phyloP scores from a whole-genome alignment of 2,888 invertebrate species.

The Cosmorhoe ocellata region DNA sequence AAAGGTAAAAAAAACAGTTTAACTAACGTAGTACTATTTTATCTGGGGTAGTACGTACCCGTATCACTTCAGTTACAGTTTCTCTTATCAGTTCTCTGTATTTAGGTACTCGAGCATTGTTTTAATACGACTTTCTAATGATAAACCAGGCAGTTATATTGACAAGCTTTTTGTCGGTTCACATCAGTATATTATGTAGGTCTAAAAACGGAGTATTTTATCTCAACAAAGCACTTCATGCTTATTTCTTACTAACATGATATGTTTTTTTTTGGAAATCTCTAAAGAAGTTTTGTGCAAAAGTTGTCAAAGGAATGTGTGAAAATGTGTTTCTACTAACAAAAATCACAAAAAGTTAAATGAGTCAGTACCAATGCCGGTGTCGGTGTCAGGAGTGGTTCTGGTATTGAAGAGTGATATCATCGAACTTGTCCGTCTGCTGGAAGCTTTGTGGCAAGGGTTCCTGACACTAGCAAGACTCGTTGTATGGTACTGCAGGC shows the following conservation, averaged over 20 bases:
- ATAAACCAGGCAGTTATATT: conserved; percentile 14
- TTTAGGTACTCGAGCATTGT: conserved; percentile 20
- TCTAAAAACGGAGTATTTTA: too few relatives aligned
- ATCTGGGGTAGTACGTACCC: too few relatives aligned
- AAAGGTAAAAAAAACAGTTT: too few relatives aligned
- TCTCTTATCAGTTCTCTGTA: conserved; percentile 49
- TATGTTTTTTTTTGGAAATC: too few relatives aligned
- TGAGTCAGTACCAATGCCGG: conserved; percentile 41
- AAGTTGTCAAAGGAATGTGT: too few relatives aligned
- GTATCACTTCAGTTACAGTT: conserved; percentile 27
- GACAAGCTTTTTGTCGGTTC: conserved; percentile 21
- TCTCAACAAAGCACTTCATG: too few relatives aligned
- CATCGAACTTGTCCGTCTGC: conserved; percentile 65
- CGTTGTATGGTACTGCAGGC: conserved; percentile 63
- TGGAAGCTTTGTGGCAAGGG: conserved; percentile 81
- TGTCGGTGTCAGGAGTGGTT: conserved; percentile 55
- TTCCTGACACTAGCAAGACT: conserved; percentile 74
- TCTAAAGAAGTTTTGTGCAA: too few relatives aligned
- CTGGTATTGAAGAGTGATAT: conserved; percentile 68
- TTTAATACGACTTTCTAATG: conserved; percentile 40
- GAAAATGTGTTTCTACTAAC: too few relatives aligned
- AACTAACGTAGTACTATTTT: too few relatives aligned
- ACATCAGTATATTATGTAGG: background rate
- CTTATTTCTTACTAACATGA: too few relatives aligned
- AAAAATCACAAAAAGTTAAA: conserved; percentile 15